phyloP scores from a whole-genome alignment of 2,888 invertebrate genomes.

The Arctia plantaginis region DNA sequence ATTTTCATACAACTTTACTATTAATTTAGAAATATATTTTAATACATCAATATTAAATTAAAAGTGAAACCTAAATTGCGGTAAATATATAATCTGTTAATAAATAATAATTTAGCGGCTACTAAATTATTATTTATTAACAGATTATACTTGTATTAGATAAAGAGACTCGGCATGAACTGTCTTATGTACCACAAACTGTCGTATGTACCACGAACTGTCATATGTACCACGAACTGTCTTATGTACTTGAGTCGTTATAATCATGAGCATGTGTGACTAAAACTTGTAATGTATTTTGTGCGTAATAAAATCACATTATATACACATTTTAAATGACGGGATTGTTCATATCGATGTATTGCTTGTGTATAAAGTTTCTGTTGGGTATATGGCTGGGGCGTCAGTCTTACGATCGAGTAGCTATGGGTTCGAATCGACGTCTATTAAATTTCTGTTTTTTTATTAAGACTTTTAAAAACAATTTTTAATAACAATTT shows the following conservation, averaged over 20 bases:
- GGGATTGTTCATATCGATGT: constrained; percentile 6
- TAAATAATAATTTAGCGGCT: no score
- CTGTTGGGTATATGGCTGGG: background rate
- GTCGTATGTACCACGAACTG: background rate
- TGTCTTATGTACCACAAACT: background rate
- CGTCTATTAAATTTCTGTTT: background rate
- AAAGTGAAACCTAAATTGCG: no score
- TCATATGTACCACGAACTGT: background rate
- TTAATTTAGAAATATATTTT: no score
- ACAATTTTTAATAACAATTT: no score
- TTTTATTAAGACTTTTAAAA: no score
- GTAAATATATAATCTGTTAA: no score
- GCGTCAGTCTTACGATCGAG: background rate
- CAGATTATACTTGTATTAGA: background rate
- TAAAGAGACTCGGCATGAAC: background rate
- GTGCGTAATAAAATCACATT: constrained; percentile 6
- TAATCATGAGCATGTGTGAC: constrained; percentile 23
- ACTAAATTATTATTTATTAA: background rate
- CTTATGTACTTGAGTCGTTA: background rate
- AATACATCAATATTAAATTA: no score
- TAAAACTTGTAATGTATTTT: constrained; percentile 17
- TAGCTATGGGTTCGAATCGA: background rate
- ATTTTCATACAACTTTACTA: no score
- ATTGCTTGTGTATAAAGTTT: background rate
- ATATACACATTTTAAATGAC: background rate